Evolutionary conservation across 2,888 invertebrate species (phyloP).

Genomic region (Parelbella ahira): DNA sequence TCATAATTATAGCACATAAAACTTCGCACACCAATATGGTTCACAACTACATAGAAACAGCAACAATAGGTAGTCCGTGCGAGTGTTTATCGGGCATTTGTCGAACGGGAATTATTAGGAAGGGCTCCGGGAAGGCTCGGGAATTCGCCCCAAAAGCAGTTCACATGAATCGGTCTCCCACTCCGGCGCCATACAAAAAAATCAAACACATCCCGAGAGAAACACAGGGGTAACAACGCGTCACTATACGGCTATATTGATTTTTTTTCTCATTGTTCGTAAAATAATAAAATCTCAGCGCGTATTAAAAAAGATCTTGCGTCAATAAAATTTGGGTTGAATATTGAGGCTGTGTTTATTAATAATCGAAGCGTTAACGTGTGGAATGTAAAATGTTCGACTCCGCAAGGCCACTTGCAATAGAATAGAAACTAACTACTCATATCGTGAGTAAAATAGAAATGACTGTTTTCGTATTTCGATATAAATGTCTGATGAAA

Average conservation of each 20-base stretch:
- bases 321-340: slow-evolving; percentile 69
- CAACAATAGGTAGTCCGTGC: slow-evolving; percentile 75
- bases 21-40: slow-evolving; percentile 53
- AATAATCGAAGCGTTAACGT: slow-evolving; percentile 78
- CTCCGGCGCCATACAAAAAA: slow-evolving; percentile 74
- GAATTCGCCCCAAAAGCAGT: slow-evolving; percentile 81
- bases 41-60: slow-evolving; percentile 66
- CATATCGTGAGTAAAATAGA: slow-evolving; percentile 74
- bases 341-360: slow-evolving; percentile 73
- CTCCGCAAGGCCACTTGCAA: slow-evolving; percentile 72
- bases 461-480: slow-evolving; percentile 52
- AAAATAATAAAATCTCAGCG: slow-evolving; percentile 70
- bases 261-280: slow-evolving; percentile 75
- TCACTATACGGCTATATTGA: slow-evolving; percentile 76
- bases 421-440: slow-evolving; percentile 75
- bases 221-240: slow-evolving; percentile 80
- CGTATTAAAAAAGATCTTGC: slow-evolving; percentile 68
- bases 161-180: slow-evolving; percentile 79
- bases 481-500: slow-evolving; percentile 20
- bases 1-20: slow-evolving; percentile 29
- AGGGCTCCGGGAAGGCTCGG: slow-evolving; percentile 78
- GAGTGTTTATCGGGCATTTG: slow-evolving; percentile 79
- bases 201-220: slow-evolving; percentile 79
- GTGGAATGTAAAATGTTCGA: slow-evolving; percentile 77
- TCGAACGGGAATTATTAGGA: slow-evolving; percentile 78